phyloP scores from a whole-genome alignment of 2,797 vertebrate species.

The Poliocrania exsul region DNA sequence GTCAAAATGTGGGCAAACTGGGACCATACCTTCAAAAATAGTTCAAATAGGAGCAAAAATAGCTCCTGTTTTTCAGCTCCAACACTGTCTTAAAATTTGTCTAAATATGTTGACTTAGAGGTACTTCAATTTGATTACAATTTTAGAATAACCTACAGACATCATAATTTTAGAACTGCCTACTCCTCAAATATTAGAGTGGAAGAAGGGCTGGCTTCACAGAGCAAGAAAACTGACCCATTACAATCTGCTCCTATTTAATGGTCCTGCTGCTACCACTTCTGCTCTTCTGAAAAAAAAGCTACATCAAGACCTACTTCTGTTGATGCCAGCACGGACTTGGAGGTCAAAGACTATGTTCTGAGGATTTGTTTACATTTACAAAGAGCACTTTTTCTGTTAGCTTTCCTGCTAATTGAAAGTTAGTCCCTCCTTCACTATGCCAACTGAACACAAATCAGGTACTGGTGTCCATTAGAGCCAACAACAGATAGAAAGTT shows the following conservation, averaged over 20 bases:
- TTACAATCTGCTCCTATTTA: background rate
- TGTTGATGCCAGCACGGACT: background rate
- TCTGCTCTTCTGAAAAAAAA: slow-evolving; percentile 8
- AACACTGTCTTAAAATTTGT: background rate
- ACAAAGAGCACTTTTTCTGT: background rate
- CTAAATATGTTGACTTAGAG: background rate
- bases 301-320: background rate
- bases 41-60: background rate
- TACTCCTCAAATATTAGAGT: background rate
- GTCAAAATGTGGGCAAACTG: background rate
- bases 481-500: background rate
- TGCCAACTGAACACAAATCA: background rate
- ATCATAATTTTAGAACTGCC: background rate
- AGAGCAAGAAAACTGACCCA: background rate
- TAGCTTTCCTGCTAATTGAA: background rate
- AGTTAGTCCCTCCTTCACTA: background rate
- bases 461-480: background rate
- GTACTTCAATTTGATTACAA: background rate
- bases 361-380: background rate
- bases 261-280: background rate
- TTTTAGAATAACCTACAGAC: background rate
- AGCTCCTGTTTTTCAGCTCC: background rate
- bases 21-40: background rate
- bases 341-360: background rate
- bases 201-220: background rate